Evolutionary conservation across 2,888 invertebrate genomes (phyloP).

Genomic region (Idaea aversata): DNA sequence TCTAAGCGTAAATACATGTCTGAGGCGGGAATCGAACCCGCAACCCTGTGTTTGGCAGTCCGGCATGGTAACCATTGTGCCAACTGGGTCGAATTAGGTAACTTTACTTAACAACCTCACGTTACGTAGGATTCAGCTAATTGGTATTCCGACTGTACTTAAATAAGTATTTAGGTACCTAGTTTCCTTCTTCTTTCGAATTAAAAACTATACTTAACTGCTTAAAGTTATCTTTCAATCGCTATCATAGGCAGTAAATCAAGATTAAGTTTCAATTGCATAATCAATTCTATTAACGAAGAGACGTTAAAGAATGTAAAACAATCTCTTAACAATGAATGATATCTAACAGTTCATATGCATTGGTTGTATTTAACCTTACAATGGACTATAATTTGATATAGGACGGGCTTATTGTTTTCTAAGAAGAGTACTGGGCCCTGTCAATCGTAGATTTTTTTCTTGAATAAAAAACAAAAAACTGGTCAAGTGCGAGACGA

Average conservation of each 20-base stretch:
- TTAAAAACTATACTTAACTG: neutral
- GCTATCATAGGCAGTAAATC: neutral
- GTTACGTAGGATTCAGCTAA: too few relatives aligned
- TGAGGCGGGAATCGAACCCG: too few relatives aligned
- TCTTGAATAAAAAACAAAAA: too few relatives aligned
- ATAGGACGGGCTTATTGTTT: constrained; percentile 17
- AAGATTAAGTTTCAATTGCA: neutral
- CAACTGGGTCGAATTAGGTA: too few relatives aligned
- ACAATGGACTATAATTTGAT: constrained; percentile 21
- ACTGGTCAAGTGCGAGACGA: too few relatives aligned
- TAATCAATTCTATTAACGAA: neutral
- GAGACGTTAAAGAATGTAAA: neutral
- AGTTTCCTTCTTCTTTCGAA: neutral
- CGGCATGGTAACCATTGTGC: too few relatives aligned
- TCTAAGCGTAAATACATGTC: too few relatives aligned
- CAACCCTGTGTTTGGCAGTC: too few relatives aligned
- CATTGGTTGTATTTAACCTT: constrained; percentile 22
- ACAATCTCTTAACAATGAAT: constrained; percentile 4
- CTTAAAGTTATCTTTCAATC: neutral
- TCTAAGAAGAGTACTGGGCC: neutral
- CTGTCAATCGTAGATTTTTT: neutral
- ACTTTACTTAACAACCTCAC: too few relatives aligned
- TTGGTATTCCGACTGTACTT: too few relatives aligned
- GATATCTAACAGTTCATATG: constrained; percentile 10
- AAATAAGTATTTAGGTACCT: too few relatives aligned